Conservation (phyloP, 2,113 vertebrate species). For the Hucho hucho region DNA sequence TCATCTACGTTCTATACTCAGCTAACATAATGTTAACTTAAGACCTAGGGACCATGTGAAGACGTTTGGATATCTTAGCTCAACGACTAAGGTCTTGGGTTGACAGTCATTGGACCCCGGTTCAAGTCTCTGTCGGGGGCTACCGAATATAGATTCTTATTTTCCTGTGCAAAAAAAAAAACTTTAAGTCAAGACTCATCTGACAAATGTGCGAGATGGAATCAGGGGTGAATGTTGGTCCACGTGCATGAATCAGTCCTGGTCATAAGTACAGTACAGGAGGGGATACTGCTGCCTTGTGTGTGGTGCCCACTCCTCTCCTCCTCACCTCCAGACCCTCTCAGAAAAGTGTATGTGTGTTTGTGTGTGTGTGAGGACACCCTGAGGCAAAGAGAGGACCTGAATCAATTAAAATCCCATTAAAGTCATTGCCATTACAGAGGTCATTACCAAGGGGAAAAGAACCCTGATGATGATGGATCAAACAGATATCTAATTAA, state of each 20-base stretch:
- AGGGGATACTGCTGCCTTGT: background rate
- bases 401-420: slow-evolving; percentile 74
- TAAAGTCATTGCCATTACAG: slow-evolving; percentile 66
- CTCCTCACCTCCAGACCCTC: background rate
- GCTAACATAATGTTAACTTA: background rate
- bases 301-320: background rate
- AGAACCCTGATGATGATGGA: slow-evolving; percentile 61
- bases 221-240: background rate
- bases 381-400: slow-evolving; percentile 14
- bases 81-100: too few species aligned
- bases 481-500: slow-evolving; percentile 70
- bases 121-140: too few species aligned
- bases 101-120: too few species aligned
- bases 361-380: background rate
- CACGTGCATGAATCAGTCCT: background rate
- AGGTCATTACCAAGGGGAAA: slow-evolving; percentile 66
- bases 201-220: background rate
- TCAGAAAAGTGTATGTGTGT: background rate
- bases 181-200: background rate
- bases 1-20: background rate
- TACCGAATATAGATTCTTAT: too few species aligned
- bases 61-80: too few species aligned
- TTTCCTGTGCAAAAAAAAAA: too few species aligned
- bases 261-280: background rate
- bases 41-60: background rate